Evolutionary conservation across 1,140 invertebrate species (phyloP).

Genomic region (Heliconius melpomene): DNA sequence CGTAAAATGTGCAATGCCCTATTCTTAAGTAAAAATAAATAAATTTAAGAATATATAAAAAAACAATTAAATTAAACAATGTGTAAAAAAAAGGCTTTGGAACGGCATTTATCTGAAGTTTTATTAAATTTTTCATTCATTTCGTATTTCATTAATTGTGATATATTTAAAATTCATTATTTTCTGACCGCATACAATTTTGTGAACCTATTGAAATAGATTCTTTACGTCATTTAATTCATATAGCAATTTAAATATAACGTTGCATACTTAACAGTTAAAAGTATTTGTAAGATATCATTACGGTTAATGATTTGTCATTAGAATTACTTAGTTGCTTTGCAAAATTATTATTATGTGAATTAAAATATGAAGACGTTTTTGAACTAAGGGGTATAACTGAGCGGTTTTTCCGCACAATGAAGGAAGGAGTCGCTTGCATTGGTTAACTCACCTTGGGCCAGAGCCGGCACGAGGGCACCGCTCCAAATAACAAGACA

Average conservation of each 20-base stretch:
- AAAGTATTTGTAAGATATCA: not conserved
- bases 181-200: not conserved
- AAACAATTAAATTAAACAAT: not conserved
- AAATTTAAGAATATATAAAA: too few relatives aligned
- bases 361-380: not conserved
- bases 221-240: not conserved
- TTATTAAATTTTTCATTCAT: not conserved
- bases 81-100: not conserved
- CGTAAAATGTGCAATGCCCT: too few relatives aligned
- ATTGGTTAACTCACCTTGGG: slow-evolving; percentile 75
- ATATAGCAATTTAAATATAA: too few relatives aligned
- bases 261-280: not conserved
- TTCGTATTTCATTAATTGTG: not conserved
- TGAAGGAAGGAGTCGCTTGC: slow-evolving; percentile 52
- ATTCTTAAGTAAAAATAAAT: too few relatives aligned
- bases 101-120: not conserved
- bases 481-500: slow-evolving; percentile 69
- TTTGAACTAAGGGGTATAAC: not conserved
- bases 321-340: not conserved
- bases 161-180: not conserved
- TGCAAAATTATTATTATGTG: not conserved
- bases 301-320: not conserved
- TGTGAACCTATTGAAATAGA: not conserved
- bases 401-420: slow-evolving; percentile 52
- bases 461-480: slow-evolving; percentile 63